These are phyloP conservation scores for Mellilla xanthometata DNA, from an alignment of 2,888 invertebrate genomes.

Conservation along the genomic window DNA sequence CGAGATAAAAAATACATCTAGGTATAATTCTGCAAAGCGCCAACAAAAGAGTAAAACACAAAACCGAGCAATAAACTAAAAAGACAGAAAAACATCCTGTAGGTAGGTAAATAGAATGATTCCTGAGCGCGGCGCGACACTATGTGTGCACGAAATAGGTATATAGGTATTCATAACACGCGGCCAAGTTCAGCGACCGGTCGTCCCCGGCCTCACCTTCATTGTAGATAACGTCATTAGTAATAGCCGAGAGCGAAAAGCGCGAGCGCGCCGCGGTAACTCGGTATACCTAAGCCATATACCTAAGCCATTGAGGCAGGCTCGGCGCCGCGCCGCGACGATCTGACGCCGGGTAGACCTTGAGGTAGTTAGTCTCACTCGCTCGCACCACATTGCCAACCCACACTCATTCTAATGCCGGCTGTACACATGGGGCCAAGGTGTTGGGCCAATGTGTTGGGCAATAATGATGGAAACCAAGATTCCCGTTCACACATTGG, in stretches of 20 bases:
- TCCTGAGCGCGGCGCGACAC: conserved; percentile 47
- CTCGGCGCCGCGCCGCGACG: conserved; percentile 24
- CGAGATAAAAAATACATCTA: neutral
- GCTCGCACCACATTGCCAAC: neutral
- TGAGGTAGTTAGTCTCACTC: conserved; percentile 16
- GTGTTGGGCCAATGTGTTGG: no score
- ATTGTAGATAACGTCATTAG: conserved; percentile 74
- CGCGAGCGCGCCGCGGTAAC: conserved; percentile 23
- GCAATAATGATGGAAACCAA: no score
- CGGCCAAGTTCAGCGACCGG: conserved; percentile 69
- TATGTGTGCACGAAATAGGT: conserved; percentile 58
- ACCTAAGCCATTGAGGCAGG: conserved; percentile 60
- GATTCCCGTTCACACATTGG: no score
- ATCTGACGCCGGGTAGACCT: neutral
- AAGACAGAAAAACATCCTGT: conserved; percentile 7
- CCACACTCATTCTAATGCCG: neutral
- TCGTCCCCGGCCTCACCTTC: conserved; percentile 74
- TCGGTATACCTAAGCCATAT: no score
- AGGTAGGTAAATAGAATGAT: conserved; percentile 36
- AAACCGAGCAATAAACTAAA: neutral
- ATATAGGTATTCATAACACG: conserved; percentile 50
- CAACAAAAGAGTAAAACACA: neutral
- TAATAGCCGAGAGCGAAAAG: conserved; percentile 47
- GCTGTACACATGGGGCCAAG: no score
- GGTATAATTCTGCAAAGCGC: no score